These are phyloP conservation scores for Spondyliosoma cantharus DNA, from an alignment of 2,797 vertebrate species.

Conservation along the genomic window DNA sequence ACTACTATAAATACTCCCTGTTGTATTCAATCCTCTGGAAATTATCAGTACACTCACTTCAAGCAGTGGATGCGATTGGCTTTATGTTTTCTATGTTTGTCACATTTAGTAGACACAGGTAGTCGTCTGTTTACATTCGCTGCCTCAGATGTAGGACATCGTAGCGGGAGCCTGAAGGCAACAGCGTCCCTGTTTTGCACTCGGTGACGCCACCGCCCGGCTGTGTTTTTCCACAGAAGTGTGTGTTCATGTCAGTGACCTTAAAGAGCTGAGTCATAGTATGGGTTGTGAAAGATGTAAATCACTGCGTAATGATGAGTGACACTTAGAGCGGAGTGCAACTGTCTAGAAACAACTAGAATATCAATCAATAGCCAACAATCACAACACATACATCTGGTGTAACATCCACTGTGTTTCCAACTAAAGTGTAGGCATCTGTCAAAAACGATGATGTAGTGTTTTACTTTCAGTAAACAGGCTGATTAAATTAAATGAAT, in stretches of 20 bases:
- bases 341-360: background rate
- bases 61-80: too few species aligned
- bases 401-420: background rate
- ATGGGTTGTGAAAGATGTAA: background rate
- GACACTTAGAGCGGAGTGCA: slow-evolving; percentile 10
- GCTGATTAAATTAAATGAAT: too few species aligned
- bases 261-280: slow-evolving; percentile 15
- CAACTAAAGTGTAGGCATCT: too few species aligned
- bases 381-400: too few species aligned
- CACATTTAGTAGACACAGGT: background rate
- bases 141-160: accelerated
- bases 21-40: background rate
- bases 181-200: slow-evolving; percentile 45
- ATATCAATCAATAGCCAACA: background rate
- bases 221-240: background rate
- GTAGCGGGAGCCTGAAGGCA: slow-evolving; percentile 34
- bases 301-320: background rate
- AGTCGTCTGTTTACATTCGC: accelerated
- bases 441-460: too few species aligned
- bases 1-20: accelerated
- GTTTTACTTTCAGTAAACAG: too few species aligned
- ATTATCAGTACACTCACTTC: background rate
- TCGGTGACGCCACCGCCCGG: background rate
- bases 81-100: too few species aligned
- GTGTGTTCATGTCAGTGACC: background rate